Evolutionary conservation across 1,140 invertebrate genomes (phyloP).

Genomic region (Drosophila pallidifrons): DNA sequence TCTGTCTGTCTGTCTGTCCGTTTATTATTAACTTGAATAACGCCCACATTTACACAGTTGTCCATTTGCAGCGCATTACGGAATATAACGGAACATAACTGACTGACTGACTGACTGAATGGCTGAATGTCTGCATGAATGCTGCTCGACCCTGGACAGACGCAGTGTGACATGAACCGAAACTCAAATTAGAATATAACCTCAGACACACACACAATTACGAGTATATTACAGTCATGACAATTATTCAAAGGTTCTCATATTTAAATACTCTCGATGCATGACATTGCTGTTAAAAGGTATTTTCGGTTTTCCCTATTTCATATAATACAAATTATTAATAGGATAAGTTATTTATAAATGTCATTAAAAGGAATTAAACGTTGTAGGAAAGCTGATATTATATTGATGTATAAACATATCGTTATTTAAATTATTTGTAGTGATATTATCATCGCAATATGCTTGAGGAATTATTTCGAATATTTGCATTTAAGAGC

Average conservation of each 20-base stretch:
- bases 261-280: constrained; percentile 9
- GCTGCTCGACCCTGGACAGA: constrained; percentile 6
- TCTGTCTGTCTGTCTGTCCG: constrained; percentile 11
- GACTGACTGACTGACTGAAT: background rate
- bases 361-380: no score
- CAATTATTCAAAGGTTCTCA: constrained; percentile 46
- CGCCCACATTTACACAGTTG: constrained; percentile 62
- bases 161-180: constrained; percentile 38
- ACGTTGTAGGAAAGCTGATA: no score
- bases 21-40: constrained; percentile 73
- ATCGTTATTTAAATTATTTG: no score
- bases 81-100: constrained; percentile 7
- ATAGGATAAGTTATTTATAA: no score
- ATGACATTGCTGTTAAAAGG: background rate
- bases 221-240: constrained; percentile 37
- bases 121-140: background rate
- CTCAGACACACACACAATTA: constrained; percentile 13
- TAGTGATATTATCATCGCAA: no score
- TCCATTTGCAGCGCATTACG: constrained; percentile 68
- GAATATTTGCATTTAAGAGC: no score
- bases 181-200: constrained; percentile 42
- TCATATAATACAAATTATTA: no score
- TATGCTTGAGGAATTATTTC: no score
- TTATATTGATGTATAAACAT: no score
- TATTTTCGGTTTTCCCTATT: background rate